Conservation (phyloP, 2,113 vertebrate species). For the Gavia stellata region DNA sequence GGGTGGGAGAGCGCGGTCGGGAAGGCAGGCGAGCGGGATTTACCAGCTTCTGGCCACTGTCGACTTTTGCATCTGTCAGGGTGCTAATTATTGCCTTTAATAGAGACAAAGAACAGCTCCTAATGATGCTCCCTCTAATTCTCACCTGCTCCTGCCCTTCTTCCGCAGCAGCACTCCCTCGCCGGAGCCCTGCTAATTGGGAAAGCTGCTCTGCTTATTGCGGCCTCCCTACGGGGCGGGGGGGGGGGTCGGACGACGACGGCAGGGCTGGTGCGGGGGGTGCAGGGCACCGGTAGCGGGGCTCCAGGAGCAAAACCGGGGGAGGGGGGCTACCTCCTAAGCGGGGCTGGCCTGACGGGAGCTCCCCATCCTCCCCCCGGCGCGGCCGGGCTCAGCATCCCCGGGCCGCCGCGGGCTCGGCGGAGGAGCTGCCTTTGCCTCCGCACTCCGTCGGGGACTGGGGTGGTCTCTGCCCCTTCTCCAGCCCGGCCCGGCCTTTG, state of each 20-base stretch:
- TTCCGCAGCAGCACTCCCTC: constrained; percentile 2
- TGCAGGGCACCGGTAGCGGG: background rate
- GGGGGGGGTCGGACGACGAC: too few species aligned
- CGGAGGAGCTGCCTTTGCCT: background rate
- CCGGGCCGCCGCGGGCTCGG: too few species aligned
- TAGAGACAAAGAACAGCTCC: constrained; percentile 61
- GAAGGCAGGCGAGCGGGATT: background rate
- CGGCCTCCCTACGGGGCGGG: background rate
- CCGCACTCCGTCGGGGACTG: accelerated
- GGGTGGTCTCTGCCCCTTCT: background rate
- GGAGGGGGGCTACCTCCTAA: too few species aligned
- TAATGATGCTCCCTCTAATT: constrained; percentile 61
- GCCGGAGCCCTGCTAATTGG: constrained; percentile 46
- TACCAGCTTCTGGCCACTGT: background rate
- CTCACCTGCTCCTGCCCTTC: constrained; percentile 66
- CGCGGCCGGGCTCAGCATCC: background rate
- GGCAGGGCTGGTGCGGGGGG: background rate
- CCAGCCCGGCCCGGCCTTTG: background rate
- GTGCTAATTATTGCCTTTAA: constrained; percentile 65
- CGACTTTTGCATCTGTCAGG: constrained; percentile 66
- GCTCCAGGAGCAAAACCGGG: background rate
- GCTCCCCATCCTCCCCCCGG: too few species aligned
- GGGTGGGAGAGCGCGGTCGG: background rate
- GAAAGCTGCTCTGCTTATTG: constrained; percentile 28
- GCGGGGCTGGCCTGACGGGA: background rate